phyloP scores from a whole-genome alignment of 2,888 invertebrate genomes.

The Cacoxenus indagator region DNA sequence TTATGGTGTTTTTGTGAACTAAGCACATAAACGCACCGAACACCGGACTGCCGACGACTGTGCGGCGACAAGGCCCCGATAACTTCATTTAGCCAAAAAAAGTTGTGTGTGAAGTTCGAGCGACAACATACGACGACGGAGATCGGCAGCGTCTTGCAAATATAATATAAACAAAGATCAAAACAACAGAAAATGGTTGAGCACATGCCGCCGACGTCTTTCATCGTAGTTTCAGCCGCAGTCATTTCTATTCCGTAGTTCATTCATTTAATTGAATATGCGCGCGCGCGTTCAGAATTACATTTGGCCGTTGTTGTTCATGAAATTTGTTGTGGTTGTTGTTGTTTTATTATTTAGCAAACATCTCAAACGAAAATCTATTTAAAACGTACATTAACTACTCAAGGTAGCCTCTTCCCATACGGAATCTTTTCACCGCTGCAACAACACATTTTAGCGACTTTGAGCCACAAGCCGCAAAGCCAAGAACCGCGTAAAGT shows the following conservation, averaged over 20 bases:
- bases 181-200: background rate
- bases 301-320: background rate
- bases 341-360: background rate
- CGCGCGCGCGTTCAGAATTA: background rate
- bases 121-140: background rate
- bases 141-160: constrained; percentile 5
- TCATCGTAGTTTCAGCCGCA: background rate
- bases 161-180: background rate
- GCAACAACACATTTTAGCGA: background rate
- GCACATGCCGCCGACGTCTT: too few species aligned
- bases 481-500: background rate
- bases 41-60: constrained; percentile 58
- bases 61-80: constrained; percentile 53
- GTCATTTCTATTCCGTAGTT: background rate
- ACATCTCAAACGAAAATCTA: too few species aligned
- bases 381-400: background rate
- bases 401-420: background rate
- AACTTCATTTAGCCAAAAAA: constrained; percentile 52
- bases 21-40: constrained; percentile 39
- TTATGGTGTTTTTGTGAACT: constrained; percentile 5
- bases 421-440: background rate
- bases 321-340: background rate
- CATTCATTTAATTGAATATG: background rate
- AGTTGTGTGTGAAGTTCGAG: background rate
- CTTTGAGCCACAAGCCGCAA: background rate